These are phyloP conservation scores for Drosophila funebris DNA, from an alignment of 1,140 invertebrate genomes.

Conservation along the genomic window DNA sequence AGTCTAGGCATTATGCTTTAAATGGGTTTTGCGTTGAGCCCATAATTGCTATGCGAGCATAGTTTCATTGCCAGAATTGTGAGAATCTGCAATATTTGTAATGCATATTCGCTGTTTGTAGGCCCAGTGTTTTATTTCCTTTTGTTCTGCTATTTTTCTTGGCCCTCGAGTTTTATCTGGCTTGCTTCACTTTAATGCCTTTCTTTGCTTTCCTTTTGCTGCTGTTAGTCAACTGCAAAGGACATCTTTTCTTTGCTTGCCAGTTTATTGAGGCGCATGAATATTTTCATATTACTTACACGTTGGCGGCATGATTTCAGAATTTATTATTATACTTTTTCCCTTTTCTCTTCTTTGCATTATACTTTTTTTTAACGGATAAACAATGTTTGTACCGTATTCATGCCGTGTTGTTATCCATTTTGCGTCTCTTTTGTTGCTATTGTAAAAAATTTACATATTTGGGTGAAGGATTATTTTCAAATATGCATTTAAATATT, in stretches of 20 bases:
- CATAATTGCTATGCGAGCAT: slow-evolving; percentile 54
- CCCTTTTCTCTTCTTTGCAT: slow-evolving; percentile 11
- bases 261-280: slow-evolving; percentile 78
- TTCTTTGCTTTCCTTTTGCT: neutral
- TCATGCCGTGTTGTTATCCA: slow-evolving; percentile 1
- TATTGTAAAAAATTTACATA: slow-evolving; percentile 1
- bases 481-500: slow-evolving; percentile 1
- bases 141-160: slow-evolving; percentile 27
- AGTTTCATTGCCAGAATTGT: slow-evolving; percentile 37
- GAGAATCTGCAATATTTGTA: slow-evolving; percentile 62
- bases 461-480: neutral
- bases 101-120: slow-evolving; percentile 71
- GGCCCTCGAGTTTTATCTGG: slow-evolving; percentile 32
- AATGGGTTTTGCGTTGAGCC: slow-evolving; percentile 39
- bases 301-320: slow-evolving; percentile 30
- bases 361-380: slow-evolving; percentile 29
- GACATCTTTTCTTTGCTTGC: slow-evolving; percentile 71
- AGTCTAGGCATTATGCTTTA: slow-evolving; percentile 47
- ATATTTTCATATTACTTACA: slow-evolving; percentile 54
- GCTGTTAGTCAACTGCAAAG: slow-evolving; percentile 31
- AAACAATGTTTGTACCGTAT: slow-evolving; percentile 6
- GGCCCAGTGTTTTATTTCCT: slow-evolving; percentile 36
- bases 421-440: slow-evolving; percentile 10
- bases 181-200: slow-evolving; percentile 54
- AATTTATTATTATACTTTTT: slow-evolving; percentile 42